Conservation (phyloP, 1,140 invertebrate species). For the Aphis gossypii region DNA sequence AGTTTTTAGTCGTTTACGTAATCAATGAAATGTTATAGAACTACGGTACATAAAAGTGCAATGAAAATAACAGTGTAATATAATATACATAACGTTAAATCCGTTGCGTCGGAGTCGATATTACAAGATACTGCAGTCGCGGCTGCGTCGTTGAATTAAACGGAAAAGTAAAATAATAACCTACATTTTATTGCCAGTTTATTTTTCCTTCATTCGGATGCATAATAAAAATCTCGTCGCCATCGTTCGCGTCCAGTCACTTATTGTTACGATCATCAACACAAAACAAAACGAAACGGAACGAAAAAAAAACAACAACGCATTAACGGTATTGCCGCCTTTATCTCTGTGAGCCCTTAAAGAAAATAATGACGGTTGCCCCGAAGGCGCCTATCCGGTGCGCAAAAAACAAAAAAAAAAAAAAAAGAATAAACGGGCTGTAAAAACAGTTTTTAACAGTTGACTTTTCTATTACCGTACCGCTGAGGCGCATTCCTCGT, state of each 20-base stretch:
- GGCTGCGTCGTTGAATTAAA: not conserved
- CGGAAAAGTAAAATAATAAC: not conserved
- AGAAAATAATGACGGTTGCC: conserved; percentile 49
- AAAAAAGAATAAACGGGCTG: conserved; percentile 17
- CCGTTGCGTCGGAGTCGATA: not conserved
- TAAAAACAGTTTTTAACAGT: conserved; percentile 47
- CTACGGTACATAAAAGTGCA: not conserved
- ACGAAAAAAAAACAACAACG: not conserved
- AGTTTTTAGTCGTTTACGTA: not conserved
- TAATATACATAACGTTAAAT: not conserved
- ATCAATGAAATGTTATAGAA: not conserved
- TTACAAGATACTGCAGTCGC: not conserved
- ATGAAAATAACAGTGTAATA: not conserved
- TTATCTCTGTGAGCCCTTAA: conserved; percentile 14
- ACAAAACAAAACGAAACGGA: not conserved
- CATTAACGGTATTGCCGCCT: conserved; percentile 24
- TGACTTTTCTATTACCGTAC: conserved; percentile 37
- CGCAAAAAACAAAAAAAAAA: not conserved
- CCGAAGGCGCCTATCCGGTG: conserved; percentile 6
- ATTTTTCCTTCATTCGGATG: not conserved
- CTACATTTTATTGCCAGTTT: not conserved
- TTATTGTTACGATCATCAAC: conserved; percentile 32
- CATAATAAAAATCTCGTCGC: conserved; percentile 43
- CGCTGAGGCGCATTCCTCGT: not conserved
- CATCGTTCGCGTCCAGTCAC: conserved; percentile 9